Percentiles rank a stretch among this genome's conserved stretches.
phyloP scores from a whole-genome alignment of 2,113 vertebrate genomes.

The Neolamprologus modestus region DNA sequence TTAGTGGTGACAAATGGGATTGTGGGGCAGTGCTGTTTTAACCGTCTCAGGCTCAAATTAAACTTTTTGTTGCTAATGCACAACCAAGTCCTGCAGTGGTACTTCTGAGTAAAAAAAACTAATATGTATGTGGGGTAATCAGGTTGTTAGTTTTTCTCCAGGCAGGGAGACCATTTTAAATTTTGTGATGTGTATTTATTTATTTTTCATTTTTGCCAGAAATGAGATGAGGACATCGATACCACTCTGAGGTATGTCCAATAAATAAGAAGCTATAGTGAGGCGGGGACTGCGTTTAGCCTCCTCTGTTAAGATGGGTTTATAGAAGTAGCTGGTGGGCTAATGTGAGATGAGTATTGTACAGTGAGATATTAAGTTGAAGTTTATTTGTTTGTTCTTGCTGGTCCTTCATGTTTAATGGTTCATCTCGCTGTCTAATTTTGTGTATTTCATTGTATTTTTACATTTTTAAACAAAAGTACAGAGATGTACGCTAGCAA shows the following conservation, averaged over 20 bases:
- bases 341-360: not conserved
- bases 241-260: not conserved
- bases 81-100: no score
- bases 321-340: not conserved
- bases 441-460: not conserved
- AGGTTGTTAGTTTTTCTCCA: no score
- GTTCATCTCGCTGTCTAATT: not conserved
- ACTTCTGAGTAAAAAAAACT: rapidly evolving
- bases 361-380: not conserved
- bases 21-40: not conserved
- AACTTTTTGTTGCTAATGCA: no score
- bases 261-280: not conserved
- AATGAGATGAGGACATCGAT: not conserved
- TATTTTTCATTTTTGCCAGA: not conserved
- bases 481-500: not conserved
- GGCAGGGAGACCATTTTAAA: not conserved
- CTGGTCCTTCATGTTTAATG: not conserved
- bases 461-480: not conserved
- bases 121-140: no score
- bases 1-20: not conserved
- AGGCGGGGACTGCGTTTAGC: not conserved
- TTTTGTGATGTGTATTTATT: not conserved
- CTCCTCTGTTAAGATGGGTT: not conserved
- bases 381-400: not conserved
- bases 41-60: not conserved